Conservation (phyloP, 2,888 invertebrate species). For the Lysandra coridon region DNA sequence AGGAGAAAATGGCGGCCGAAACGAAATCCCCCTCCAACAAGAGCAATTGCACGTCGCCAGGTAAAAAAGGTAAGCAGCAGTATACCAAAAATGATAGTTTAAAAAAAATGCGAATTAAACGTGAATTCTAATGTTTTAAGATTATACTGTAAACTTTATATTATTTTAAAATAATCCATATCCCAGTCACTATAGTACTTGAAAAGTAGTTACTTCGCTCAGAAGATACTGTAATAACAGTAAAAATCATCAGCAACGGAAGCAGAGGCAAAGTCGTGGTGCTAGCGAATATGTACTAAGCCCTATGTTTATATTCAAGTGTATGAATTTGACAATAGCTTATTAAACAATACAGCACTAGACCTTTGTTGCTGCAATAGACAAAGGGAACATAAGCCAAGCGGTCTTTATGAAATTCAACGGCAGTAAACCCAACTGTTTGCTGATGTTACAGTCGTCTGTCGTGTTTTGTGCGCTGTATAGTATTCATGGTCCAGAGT, state of each 20-base stretch:
- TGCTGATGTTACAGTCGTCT: neutral
- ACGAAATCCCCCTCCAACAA: constrained; percentile 72
- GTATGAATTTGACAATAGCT: constrained; percentile 21
- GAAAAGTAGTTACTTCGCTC: too few species aligned
- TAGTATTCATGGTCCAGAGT: neutral
- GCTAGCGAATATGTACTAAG: neutral
- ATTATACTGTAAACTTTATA: too few species aligned
- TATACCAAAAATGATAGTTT: neutral
- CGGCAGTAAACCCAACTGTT: neutral
- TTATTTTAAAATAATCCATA: neutral
- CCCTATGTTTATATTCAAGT: neutral
- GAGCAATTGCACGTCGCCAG: constrained; percentile 75
- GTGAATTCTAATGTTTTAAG: too few species aligned
- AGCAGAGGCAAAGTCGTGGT: neutral
- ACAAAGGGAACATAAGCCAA: constrained; percentile 12
- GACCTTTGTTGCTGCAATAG: constrained; percentile 5
- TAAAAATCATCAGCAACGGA: too few species aligned
- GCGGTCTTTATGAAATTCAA: constrained; percentile 8
- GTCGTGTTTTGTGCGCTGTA: neutral
- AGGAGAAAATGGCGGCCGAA: constrained; percentile 75
- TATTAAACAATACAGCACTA: neutral
- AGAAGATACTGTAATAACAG: too few species aligned
- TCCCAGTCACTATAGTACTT: too few species aligned
- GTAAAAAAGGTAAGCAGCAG: constrained; percentile 69
- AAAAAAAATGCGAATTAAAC: neutral